These are phyloP conservation scores for Pardalotus punctatus DNA, from an alignment of 2,113 vertebrate species.

Conservation along the genomic window DNA sequence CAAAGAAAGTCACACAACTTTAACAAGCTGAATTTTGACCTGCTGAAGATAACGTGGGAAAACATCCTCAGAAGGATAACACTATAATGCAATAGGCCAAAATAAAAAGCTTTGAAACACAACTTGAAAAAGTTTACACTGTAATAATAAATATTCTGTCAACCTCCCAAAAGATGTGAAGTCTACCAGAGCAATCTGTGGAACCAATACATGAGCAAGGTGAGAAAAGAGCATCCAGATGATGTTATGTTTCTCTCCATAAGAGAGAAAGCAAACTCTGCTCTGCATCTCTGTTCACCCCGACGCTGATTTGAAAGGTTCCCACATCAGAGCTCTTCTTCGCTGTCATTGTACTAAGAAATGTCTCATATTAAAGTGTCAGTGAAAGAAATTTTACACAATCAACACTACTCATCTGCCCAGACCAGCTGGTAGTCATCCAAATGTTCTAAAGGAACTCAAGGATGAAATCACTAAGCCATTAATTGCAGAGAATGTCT, in stretches of 20 bases:
- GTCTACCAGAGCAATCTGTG: background rate
- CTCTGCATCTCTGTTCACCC: background rate
- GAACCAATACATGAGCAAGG: background rate
- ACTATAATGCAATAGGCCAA: background rate
- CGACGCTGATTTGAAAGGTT: background rate
- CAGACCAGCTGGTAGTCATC: conserved; percentile 14
- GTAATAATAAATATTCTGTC: background rate
- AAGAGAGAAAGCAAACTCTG: background rate
- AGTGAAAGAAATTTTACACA: background rate
- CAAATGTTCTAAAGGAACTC: conserved; percentile 19
- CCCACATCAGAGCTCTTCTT: background rate
- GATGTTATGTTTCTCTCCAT: too few species aligned
- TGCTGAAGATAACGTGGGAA: accelerated
- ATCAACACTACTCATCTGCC: background rate
- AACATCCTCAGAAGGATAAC: background rate
- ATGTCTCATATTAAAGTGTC: background rate
- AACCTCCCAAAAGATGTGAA: background rate
- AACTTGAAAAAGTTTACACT: background rate
- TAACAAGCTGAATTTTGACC: background rate
- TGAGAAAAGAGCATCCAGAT: background rate
- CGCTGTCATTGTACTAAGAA: background rate
- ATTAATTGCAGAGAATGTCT: background rate
- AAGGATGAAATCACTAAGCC: conserved; percentile 28
- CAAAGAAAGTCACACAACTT: background rate
- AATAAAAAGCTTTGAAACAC: background rate